These are phyloP conservation scores for Darevskia nairensis DNA, from an alignment of 2,797 vertebrate genomes.

Conservation along the genomic window DNA sequence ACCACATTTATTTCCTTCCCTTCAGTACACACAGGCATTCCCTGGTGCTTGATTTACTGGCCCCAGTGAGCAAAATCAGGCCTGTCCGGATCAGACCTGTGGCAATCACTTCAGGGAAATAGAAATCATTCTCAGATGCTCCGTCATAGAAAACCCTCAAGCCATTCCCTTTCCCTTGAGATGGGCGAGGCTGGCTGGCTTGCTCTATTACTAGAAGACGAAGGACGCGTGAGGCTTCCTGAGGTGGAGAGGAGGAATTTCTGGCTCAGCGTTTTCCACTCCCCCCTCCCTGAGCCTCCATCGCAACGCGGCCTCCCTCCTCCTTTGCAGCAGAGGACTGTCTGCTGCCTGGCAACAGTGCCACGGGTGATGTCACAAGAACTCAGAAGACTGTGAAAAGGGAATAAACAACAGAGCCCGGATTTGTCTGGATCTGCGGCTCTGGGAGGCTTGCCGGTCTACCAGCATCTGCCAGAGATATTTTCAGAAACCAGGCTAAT, in stretches of 20 bases:
- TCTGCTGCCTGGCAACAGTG: constrained; percentile 46
- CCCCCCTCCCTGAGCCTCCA: background rate
- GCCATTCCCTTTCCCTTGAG: background rate
- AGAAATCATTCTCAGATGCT: background rate
- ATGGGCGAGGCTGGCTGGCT: background rate
- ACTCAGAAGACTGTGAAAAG: constrained; percentile 46
- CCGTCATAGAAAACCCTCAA: background rate
- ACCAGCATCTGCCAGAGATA: constrained; percentile 55
- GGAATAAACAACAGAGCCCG: constrained; percentile 46
- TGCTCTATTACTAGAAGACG: background rate
- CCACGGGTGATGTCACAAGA: constrained; percentile 36
- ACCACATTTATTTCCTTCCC: constrained; percentile 4
- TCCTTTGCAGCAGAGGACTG: background rate
- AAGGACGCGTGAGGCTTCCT: background rate
- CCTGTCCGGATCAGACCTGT: background rate
- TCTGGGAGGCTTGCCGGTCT: constrained; percentile 52
- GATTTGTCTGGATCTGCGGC: constrained; percentile 48
- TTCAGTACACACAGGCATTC: background rate
- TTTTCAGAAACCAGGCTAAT: constrained; percentile 56
- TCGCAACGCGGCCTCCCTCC: background rate
- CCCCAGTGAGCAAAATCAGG: background rate
- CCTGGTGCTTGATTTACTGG: background rate
- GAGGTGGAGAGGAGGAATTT: constrained; percentile 9
- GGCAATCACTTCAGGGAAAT: constrained; percentile 4
- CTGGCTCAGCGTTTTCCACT: constrained; percentile 29